Evolutionary conservation across 2,888 invertebrate species (phyloP), one percentile per base, ranked within the genome.

Genomic region (Ectemnius continuus): DNA sequence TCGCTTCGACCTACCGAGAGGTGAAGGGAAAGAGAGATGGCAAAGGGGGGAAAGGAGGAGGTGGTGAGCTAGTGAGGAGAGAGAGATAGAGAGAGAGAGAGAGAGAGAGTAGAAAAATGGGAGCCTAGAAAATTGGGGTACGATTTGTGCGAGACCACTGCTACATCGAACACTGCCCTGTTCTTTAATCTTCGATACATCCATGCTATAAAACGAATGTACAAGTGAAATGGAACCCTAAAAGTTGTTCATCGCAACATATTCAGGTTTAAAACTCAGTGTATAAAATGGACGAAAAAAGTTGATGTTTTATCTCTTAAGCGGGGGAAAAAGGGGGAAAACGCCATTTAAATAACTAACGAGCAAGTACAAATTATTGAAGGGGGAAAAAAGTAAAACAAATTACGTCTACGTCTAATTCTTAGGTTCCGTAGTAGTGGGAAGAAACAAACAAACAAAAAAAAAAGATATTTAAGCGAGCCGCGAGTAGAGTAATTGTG

Each of bases 341-440:
- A 89, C 87, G 89, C 89, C 91, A 90, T 89, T 89, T 36, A 36
- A 36, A 88, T 86, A 85, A 88, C 85, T 88, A 87, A 88, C 85
- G 87, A 88, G 86, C 89, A 90, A 91, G 91, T 91, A 91, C 91
- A 91, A 91, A 91, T 90, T 89, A 89, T 87, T 87, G 84, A 85
- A 82, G 76, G 79, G 81, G 81, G 77, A 76, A 80, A 73, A 80
- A 72, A 62, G 70, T 68, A 72, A 81, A 80, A 80, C 72, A 84
- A 82, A 80, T 84, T 84, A 87, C 82, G 84, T 86, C 86, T 88
- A 85, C 86, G 80, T 85, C 82, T 88, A 88, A 81, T 72, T 88
- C 85, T 85, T 88, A 88, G 86, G 87, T 88, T 88, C 87, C 84
- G 82, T 88, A 87, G 87, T 85, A 75, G 75, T 23, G 70, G 63